A percentile compares a stretch with the other conserved stretches of the same genome.
Conservation (phyloP, 2,797 vertebrate species). For the Garrulus glandarius region DNA sequence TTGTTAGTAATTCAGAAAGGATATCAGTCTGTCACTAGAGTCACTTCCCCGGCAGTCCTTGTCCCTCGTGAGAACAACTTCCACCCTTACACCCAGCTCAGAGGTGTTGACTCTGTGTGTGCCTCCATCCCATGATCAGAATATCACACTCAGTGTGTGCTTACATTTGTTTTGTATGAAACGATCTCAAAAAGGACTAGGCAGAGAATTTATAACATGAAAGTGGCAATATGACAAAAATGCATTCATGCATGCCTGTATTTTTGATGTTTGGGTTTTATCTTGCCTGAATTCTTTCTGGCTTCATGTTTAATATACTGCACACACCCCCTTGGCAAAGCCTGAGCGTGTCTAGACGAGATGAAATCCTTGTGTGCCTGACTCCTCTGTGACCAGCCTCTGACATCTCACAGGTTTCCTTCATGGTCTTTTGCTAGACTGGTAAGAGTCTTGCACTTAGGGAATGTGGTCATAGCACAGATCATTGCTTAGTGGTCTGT, state of each 20-base stretch:
- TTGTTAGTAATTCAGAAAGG: neutral
- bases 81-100: neutral
- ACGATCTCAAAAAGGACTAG: neutral
- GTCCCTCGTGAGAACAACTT: neutral
- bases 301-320: neutral
- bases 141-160: neutral
- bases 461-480: neutral
- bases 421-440: neutral
- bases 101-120: neutral
- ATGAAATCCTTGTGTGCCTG: neutral
- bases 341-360: rapidly evolving
- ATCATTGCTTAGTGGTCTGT: neutral
- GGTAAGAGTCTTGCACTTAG: neutral
- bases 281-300: neutral
- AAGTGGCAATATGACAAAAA: neutral
- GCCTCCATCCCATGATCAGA: neutral
- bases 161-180: neutral
- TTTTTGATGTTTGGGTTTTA: constrained; percentile 1
- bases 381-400: neutral
- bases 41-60: neutral
- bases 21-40: neutral
- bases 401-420: neutral
- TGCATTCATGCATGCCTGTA: neutral
- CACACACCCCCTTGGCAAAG: neutral
- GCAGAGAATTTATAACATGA: neutral